Conservation (phyloP, 1,140 invertebrate genomes). For the Macrosteles quadrilineatus region DNA sequence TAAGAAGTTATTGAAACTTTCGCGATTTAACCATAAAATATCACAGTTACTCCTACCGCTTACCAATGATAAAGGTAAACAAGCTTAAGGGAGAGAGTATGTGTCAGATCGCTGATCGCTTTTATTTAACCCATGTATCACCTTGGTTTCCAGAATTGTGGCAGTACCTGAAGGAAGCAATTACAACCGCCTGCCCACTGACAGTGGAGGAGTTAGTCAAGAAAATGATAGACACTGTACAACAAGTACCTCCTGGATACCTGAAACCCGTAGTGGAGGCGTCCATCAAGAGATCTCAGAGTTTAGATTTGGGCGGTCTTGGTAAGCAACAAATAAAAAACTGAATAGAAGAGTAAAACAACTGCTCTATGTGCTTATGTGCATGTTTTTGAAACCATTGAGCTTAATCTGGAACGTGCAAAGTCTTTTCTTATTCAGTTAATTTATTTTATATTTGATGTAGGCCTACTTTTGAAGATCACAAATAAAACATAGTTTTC, state of each 20-base stretch:
- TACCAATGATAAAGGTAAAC: no score
- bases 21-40: no score
- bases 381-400: not conserved
- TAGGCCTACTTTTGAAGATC: no score
- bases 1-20: no score
- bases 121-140: no score
- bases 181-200: slow-evolving; percentile 49
- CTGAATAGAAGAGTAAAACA: not conserved
- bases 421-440: not conserved
- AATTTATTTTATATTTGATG: not conserved
- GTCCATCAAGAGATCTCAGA: slow-evolving; percentile 43
- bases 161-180: slow-evolving; percentile 43
- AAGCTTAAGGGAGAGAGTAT: no score
- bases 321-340: slow-evolving; percentile 5
- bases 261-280: slow-evolving; percentile 45
- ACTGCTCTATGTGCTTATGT: not conserved
- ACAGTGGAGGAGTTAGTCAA: slow-evolving; percentile 50
- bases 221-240: slow-evolving; percentile 42
- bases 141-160: slow-evolving; percentile 45
- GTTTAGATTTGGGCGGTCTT: slow-evolving; percentile 32
- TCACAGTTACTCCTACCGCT: no score
- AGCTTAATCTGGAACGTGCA: slow-evolving; percentile 12
- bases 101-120: no score
- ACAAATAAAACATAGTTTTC: no score
- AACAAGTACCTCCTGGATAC: slow-evolving; percentile 46